These are phyloP conservation scores for Mimumesa dahlbomi DNA, from an alignment of 2,888 invertebrate genomes.

Conservation along the genomic window DNA sequence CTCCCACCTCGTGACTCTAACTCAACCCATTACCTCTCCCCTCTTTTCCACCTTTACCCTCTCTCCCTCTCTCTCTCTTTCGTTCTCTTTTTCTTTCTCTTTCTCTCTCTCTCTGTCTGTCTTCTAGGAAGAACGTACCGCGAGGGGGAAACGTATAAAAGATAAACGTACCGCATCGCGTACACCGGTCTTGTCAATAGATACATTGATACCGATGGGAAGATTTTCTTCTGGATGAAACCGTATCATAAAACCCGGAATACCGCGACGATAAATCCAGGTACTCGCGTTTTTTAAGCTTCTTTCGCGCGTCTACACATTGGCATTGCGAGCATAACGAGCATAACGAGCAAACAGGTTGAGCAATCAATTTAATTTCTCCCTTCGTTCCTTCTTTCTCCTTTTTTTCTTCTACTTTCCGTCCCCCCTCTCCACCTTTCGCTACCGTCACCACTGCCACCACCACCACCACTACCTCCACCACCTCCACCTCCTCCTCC, in stretches of 20 bases:
- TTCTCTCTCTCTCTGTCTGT: not conserved
- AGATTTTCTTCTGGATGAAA: conserved; percentile 19
- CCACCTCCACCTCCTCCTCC: not conserved
- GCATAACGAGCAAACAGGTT: conserved; percentile 64
- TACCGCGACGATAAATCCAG: conserved; percentile 29
- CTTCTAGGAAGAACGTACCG: not conserved
- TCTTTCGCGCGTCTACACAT: conserved; percentile 42
- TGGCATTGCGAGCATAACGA: conserved; percentile 20
- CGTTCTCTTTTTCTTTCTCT: too few relatives aligned
- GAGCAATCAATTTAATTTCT: conserved; percentile 71
- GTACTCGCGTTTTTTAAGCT: conserved; percentile 37
- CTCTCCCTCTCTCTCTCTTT: not conserved
- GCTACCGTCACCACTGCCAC: not conserved
- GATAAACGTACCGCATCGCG: conserved; percentile 1
- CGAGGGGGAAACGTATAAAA: not conserved
- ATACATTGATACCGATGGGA: conserved; percentile 18
- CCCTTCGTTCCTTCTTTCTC: conserved; percentile 17
- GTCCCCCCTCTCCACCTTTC: not conserved
- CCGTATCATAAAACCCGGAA: not conserved
- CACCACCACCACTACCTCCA: not conserved
- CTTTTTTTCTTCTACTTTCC: not conserved
- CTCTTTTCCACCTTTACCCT: too few relatives aligned
- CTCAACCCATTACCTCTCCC: conserved; percentile 20
- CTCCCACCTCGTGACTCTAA: conserved; percentile 24
- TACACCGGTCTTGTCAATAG: not conserved